A percentile compares a stretch with the other conserved stretches of the same genome.
These are phyloP conservation scores for Leptopilina clavipes DNA, from an alignment of 1,140 invertebrate species.

Conservation along the genomic window DNA sequence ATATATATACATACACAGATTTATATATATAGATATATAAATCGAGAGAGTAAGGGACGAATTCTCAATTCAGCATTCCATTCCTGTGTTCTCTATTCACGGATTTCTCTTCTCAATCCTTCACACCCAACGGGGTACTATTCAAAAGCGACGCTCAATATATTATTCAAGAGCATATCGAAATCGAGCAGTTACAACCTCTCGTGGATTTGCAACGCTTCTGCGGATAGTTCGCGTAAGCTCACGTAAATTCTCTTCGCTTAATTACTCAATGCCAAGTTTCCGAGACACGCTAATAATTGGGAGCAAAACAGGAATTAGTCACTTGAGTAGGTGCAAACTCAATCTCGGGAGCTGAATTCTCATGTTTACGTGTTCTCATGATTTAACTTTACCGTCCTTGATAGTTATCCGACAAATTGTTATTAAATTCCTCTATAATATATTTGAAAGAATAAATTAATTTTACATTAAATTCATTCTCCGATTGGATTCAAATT, in stretches of 20 bases:
- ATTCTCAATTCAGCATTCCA: conserved; percentile 32
- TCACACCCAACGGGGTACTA: conserved; percentile 7
- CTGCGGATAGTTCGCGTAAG: conserved; percentile 1
- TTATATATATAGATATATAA: too few relatives aligned
- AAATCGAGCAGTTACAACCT: conserved; percentile 23
- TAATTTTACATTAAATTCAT: too few relatives aligned
- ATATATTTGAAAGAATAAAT: too few relatives aligned
- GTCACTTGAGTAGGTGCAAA: conserved; percentile 22
- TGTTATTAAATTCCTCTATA: background rate
- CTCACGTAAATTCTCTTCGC: conserved; percentile 28
- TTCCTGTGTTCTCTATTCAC: conserved; percentile 33
- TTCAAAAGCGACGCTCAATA: conserved; percentile 37
- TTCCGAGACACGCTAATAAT: conserved; percentile 30
- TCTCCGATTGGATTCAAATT: too few relatives aligned
- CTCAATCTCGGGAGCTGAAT: conserved; percentile 1
- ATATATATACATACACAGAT: too few relatives aligned
- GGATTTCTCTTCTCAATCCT: conserved; percentile 24
- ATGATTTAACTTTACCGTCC: background rate
- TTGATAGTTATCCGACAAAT: background rate
- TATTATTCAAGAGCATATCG: conserved; percentile 41
- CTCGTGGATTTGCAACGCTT: conserved; percentile 2
- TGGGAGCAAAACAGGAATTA: conserved; percentile 28
- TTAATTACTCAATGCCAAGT: conserved; percentile 30
- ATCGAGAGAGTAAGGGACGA: background rate
- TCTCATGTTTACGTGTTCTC: conserved; percentile 10